Conservation (phyloP, 2,888 invertebrate genomes). For the Arrhopalites spinosus region DNA sequence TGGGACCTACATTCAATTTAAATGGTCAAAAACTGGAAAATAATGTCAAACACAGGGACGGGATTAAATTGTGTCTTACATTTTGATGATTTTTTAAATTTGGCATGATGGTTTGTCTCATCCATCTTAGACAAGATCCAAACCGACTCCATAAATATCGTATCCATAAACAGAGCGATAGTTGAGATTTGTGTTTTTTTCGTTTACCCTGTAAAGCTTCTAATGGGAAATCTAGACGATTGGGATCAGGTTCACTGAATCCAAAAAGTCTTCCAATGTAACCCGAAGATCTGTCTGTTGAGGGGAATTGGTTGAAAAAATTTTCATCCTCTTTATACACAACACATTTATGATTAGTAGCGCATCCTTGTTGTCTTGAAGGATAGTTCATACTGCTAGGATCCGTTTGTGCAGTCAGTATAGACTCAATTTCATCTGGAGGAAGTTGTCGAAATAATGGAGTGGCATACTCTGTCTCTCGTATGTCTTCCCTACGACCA, state of each 20-base stretch:
- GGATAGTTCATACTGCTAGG: background rate
- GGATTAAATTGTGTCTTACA: background rate
- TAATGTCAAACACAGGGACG: no score
- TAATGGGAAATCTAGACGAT: constrained; percentile 24
- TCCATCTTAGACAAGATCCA: constrained; percentile 17
- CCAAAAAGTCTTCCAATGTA: constrained; percentile 49
- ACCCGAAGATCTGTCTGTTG: constrained; percentile 39
- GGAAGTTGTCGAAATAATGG: constrained; percentile 41
- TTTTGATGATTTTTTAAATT: background rate
- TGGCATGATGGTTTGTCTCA: constrained; percentile 1
- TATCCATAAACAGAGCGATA: constrained; percentile 14
- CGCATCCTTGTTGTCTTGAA: background rate
- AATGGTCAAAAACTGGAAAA: no score
- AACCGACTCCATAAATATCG: constrained; percentile 16
- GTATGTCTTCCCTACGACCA: constrained; percentile 48
- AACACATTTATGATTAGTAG: background rate
- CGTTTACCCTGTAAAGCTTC: constrained; percentile 35
- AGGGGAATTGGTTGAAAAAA: constrained; percentile 45
- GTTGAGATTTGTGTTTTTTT: constrained; percentile 15
- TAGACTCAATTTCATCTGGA: constrained; percentile 34
- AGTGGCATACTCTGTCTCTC: constrained; percentile 39
- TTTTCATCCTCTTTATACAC: constrained; percentile 40
- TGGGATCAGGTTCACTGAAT: constrained; percentile 22
- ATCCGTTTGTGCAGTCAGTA: background rate
- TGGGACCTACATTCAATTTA: constrained; percentile 36